These are phyloP conservation scores for Eupithecia abbreviata DNA, from an alignment of 2,888 invertebrate genomes.

Conservation along the genomic window DNA sequence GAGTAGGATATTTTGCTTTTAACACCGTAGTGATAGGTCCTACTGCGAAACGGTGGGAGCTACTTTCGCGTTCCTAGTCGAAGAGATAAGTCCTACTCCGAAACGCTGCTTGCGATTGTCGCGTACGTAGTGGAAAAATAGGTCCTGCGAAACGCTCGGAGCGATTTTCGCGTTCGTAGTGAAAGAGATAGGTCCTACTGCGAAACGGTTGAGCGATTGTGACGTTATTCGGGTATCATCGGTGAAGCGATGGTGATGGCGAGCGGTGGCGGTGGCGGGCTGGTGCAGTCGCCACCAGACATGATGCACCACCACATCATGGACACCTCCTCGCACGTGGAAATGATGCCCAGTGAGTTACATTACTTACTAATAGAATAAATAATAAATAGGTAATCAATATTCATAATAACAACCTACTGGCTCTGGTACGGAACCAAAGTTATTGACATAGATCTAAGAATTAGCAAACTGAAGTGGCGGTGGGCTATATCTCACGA, in stretches of 20 bases:
- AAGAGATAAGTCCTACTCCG: neutral
- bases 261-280: slow-evolving; percentile 79
- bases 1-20: neutral
- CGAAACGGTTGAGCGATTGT: slow-evolving; percentile 42
- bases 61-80: neutral
- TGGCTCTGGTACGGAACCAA: too few species aligned
- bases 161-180: neutral
- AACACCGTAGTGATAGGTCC: neutral
- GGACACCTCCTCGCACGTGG: slow-evolving; percentile 80
- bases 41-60: slow-evolving; percentile 8
- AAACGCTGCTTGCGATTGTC: slow-evolving; percentile 1
- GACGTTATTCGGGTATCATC: slow-evolving; percentile 47
- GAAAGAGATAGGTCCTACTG: neutral
- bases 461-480: too few species aligned
- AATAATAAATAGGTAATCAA: too few species aligned
- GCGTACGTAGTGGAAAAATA: too few species aligned
- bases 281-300: slow-evolving; percentile 82
- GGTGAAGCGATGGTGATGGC: slow-evolving; percentile 81
- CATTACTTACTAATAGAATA: too few species aligned
- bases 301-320: slow-evolving; percentile 82
- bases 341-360: slow-evolving; percentile 81
- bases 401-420: too few species aligned
- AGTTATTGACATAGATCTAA: too few species aligned
- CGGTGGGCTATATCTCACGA: too few species aligned
- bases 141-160: too few species aligned